Evolutionary conservation across 2,113 vertebrate species (phyloP), one percentile per base, ranked within the genome.

Genomic region (Nerophis ophidion): DNA sequence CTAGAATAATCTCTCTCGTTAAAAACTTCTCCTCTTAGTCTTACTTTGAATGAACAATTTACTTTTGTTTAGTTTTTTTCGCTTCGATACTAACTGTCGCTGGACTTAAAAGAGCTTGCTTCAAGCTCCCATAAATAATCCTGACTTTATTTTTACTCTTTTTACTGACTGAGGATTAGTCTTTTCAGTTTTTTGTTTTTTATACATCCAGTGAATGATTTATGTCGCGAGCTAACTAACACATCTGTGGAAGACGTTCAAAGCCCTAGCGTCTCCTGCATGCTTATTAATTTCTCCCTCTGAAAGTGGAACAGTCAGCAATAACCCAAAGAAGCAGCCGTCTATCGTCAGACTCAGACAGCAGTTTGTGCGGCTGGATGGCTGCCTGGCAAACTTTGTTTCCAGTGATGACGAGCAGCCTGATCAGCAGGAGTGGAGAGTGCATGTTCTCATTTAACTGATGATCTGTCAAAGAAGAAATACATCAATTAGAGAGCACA

Each of bases 301-400:
- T 68, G 67, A 80, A 86, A 82, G 76, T 81, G 68, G 75, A 81
- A 36, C 59, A 61, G 70, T 81, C 81, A 79, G 84, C 81, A 82
- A 68, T 70, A 80, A 80, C 76, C 68, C 60, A 35, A 72, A 74
- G 73, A 75, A 83, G 77, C 78, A 81, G 51, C 63, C 68, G 81
- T 81, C 75, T 61, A 82, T 84, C 73, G 74, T 77, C 72, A 52
- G 40, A 63, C 47, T 6, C 68, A 80, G 76, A 74, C 73, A 62
- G 70, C 70, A 68, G 71, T 86, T 83, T 83, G 70, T 53, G 61
- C 64, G 73, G 60, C 70, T 66, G 61, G 63, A 69, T 75, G 66
- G 76, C 71, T 70, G 71, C 57, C 58, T 15, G 6, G 54, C n/a
- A 66, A 70, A 65, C 64, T 74, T 65, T 74, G 62, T 72, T 77